Evolutionary conservation across 2,888 invertebrate species (phyloP).

Genomic region (Rhamnusium bicolor): DNA sequence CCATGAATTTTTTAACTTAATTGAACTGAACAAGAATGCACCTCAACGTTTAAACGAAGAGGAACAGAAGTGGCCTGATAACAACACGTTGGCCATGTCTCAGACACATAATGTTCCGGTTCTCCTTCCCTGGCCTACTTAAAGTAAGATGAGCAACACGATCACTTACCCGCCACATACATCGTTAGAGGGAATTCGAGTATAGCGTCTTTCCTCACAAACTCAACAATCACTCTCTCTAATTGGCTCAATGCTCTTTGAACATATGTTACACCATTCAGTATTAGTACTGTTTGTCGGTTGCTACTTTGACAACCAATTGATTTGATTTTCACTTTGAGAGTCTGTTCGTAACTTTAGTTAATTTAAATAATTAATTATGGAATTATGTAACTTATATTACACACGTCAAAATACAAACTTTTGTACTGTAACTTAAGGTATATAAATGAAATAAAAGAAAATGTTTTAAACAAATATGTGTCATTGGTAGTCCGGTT

Average conservation of each 20-base stretch:
- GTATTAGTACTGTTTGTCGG: slow-evolving; percentile 32
- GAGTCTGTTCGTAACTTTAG: neutral
- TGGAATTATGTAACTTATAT: no score
- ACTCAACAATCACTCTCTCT: slow-evolving; percentile 45
- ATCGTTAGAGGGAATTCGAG: slow-evolving; percentile 44
- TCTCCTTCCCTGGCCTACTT: slow-evolving; percentile 18
- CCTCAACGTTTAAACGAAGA: neutral
- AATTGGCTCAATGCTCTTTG: slow-evolving; percentile 42
- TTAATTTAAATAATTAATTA: no score
- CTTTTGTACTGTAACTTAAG: no score
- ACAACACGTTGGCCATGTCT: neutral
- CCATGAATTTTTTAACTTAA: no score
- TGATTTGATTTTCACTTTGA: slow-evolving; percentile 3
- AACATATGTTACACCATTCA: slow-evolving; percentile 43
- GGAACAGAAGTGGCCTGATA: neutral
- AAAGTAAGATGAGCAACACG: slow-evolving; percentile 40
- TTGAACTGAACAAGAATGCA: no score
- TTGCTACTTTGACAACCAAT: slow-evolving; percentile 25
- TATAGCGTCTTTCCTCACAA: slow-evolving; percentile 32
- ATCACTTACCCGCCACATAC: slow-evolving; percentile 44
- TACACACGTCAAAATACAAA: no score
- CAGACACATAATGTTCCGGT: slow-evolving; percentile 19
- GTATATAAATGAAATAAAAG: no score
- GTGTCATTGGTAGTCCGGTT: no score
- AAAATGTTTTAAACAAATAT: no score